phyloP scores from a whole-genome alignment of 2,797 vertebrate genomes.

The Pagetopsis macropterus region DNA sequence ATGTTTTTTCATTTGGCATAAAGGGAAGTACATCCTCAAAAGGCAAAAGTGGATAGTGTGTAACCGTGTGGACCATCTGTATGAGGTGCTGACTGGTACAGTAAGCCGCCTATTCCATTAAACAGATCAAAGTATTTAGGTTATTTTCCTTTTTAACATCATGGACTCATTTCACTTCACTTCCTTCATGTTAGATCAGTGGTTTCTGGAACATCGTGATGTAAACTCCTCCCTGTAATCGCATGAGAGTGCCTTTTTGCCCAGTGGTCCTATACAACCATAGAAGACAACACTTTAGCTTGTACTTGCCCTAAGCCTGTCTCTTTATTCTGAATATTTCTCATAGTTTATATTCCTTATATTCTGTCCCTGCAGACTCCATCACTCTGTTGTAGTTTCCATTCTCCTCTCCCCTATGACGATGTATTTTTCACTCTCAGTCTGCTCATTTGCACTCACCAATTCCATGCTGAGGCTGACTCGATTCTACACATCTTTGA shows the following conservation, averaged over 20 bases:
- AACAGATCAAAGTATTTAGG: neutral
- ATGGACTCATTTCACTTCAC: neutral
- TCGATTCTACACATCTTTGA: constrained; percentile 22
- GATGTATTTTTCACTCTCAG: constrained; percentile 17
- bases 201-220: neutral
- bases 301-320: neutral
- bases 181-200: no score
- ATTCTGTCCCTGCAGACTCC: neutral
- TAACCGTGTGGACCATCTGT: neutral
- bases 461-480: neutral
- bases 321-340: neutral
- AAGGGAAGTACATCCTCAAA: neutral
- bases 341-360: no score
- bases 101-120: no score
- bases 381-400: neutral
- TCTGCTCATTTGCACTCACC: constrained; percentile 15
- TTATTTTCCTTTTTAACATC: neutral
- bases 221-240: neutral
- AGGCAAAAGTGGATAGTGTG: neutral
- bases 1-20: neutral
- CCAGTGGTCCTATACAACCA: neutral
- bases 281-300: neutral
- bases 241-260: neutral
- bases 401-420: constrained; percentile 5
- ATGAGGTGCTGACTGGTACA: neutral